Conservation (phyloP, 2,888 invertebrate genomes). For the Lithophane ornitopus region DNA sequence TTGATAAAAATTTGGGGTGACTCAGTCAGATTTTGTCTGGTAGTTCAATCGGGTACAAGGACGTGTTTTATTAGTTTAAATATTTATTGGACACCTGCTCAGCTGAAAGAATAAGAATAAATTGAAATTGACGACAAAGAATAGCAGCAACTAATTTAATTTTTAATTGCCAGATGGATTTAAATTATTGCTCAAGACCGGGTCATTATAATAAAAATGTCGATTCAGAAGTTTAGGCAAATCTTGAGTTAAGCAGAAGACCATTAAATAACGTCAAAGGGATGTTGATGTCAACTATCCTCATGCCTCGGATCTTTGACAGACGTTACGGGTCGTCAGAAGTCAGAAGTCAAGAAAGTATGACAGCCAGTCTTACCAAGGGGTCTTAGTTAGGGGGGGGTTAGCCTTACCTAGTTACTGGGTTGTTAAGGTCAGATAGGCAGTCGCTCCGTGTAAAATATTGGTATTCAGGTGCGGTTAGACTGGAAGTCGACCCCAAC, state of each 20-base stretch:
- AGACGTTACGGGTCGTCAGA: too few species aligned
- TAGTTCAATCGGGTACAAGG: conserved; percentile 60
- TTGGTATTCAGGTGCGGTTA: too few species aligned
- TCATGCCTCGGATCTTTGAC: too few species aligned
- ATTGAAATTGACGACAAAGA: not conserved
- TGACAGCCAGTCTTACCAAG: too few species aligned
- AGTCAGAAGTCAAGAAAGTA: too few species aligned
- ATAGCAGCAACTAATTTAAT: not conserved
- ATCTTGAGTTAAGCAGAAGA: not conserved
- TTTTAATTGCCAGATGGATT: not conserved
- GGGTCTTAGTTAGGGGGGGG: too few species aligned
- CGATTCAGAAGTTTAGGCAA: not conserved
- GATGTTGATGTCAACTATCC: too few species aligned
- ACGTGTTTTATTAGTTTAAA: conserved; percentile 34
- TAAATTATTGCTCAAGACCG: not conserved
- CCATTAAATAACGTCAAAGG: not conserved
- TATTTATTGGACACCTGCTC: conserved; percentile 37
- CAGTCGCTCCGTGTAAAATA: too few species aligned
- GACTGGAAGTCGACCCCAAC: too few species aligned
- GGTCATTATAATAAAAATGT: not conserved
- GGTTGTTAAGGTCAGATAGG: too few species aligned
- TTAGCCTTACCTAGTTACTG: too few species aligned
- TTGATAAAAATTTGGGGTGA: conserved; percentile 59
- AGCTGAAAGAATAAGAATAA: not conserved
- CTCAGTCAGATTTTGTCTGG: conserved; percentile 64